Evolutionary conservation across 2,113 vertebrate species (phyloP).

Genomic region (Gavialis gangeticus): DNA sequence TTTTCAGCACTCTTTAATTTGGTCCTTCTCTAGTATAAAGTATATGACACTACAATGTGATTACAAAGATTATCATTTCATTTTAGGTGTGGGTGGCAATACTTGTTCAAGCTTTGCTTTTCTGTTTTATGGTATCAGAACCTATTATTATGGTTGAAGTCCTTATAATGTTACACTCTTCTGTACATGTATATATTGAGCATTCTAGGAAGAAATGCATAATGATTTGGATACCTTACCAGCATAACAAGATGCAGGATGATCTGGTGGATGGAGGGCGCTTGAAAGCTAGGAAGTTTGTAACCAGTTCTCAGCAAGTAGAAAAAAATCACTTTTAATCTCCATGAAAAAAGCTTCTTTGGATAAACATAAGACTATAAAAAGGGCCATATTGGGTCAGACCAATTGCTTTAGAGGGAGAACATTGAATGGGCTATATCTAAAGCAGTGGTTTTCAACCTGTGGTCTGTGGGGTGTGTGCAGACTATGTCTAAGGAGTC

Average conservation of each 20-base stretch:
- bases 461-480: too few species aligned
- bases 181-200: neutral
- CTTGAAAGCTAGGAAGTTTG: neutral
- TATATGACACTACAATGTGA: neutral
- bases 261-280: neutral
- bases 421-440: too few species aligned
- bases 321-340: neutral
- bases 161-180: neutral
- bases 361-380: too few species aligned
- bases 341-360: neutral
- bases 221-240: rapidly evolving
- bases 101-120: neutral
- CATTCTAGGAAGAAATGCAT: neutral
- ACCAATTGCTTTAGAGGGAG: too few species aligned
- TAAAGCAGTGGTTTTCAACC: too few species aligned
- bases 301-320: neutral
- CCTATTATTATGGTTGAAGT: rapidly evolving
- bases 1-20: neutral
- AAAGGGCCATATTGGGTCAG: too few species aligned
- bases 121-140: neutral
- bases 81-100: neutral
- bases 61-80: neutral
- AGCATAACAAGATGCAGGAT: neutral
- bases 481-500: too few species aligned
- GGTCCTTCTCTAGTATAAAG: neutral